These are phyloP conservation scores for Amiota communis DNA, from an alignment of 2,888 invertebrate genomes.

Conservation along the genomic window DNA sequence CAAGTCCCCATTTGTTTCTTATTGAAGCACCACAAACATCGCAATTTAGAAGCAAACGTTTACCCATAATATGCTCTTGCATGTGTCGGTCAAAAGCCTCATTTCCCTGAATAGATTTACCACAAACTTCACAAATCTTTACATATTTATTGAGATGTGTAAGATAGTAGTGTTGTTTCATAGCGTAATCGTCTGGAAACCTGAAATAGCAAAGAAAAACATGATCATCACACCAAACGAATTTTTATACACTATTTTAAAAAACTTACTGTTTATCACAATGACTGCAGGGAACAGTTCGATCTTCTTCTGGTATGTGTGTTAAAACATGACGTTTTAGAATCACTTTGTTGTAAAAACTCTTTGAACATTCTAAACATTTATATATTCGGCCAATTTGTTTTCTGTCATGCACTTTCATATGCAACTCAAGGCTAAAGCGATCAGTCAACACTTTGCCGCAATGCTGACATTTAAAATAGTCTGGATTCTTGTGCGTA, in stretches of 20 bases:
- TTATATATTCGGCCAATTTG: slow-evolving; percentile 56
- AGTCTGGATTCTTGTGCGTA: slow-evolving; percentile 67
- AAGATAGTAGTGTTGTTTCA: slow-evolving; percentile 63
- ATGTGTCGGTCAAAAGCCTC: slow-evolving; percentile 66
- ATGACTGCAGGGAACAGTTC: slow-evolving; percentile 58
- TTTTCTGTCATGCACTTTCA: slow-evolving; percentile 63
- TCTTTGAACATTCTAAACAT: slow-evolving; percentile 68
- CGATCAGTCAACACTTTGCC: slow-evolving; percentile 61
- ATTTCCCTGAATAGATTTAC: slow-evolving; percentile 64
- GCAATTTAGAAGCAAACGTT: slow-evolving; percentile 60
- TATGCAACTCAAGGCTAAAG: slow-evolving; percentile 61
- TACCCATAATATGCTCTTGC: slow-evolving; percentile 65
- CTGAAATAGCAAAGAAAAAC: slow-evolving; percentile 41
- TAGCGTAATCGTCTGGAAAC: slow-evolving; percentile 62
- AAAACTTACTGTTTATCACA: slow-evolving; percentile 64
- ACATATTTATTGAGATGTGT: slow-evolving; percentile 67
- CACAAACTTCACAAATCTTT: slow-evolving; percentile 70
- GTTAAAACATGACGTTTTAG: slow-evolving; percentile 64
- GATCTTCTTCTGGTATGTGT: slow-evolving; percentile 67
- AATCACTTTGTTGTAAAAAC: slow-evolving; percentile 62
- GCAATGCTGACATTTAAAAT: slow-evolving; percentile 67
- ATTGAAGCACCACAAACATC: slow-evolving; percentile 65
- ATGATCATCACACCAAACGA: neutral
- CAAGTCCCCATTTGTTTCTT: slow-evolving; percentile 63
- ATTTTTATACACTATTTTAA: neutral